Conservation (phyloP, 2,888 invertebrate species). For the Troides aeacus region DNA sequence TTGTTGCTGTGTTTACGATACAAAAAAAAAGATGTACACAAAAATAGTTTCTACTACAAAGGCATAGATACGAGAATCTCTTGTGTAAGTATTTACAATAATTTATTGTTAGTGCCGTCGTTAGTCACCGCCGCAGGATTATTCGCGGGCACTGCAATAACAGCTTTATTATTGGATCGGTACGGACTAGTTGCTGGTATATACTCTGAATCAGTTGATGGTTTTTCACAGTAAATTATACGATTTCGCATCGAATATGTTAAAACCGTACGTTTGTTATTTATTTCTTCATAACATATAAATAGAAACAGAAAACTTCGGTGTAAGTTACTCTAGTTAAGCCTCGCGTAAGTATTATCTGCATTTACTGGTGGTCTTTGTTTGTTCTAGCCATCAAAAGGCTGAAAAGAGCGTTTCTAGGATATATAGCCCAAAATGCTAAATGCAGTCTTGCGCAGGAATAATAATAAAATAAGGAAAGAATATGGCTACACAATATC, state of each 20-base stretch:
- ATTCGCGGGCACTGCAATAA: conserved; percentile 2
- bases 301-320: too few relatives aligned
- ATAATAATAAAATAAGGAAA: too few relatives aligned
- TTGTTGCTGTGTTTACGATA: conserved; percentile 10
- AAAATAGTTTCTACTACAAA: neutral
- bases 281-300: too few relatives aligned
- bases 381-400: too few relatives aligned
- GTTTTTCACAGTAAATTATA: conserved; percentile 2
- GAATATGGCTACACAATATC: too few relatives aligned
- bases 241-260: neutral
- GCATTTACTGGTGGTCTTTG: too few relatives aligned
- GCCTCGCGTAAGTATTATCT: too few relatives aligned
- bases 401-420: too few relatives aligned
- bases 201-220: neutral
- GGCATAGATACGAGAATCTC: neutral
- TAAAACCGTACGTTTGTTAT: too few relatives aligned
- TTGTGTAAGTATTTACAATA: neutral
- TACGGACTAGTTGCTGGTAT: neutral
- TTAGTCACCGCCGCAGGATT: conserved; percentile 13
- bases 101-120: conserved; percentile 9
- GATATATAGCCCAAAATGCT: too few relatives aligned
- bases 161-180: conserved; percentile 6
- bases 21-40: neutral
- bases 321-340: too few relatives aligned
- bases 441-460: too few relatives aligned